phyloP scores from a whole-genome alignment of 2,888 invertebrate species.

The Cephus sareptanus region DNA sequence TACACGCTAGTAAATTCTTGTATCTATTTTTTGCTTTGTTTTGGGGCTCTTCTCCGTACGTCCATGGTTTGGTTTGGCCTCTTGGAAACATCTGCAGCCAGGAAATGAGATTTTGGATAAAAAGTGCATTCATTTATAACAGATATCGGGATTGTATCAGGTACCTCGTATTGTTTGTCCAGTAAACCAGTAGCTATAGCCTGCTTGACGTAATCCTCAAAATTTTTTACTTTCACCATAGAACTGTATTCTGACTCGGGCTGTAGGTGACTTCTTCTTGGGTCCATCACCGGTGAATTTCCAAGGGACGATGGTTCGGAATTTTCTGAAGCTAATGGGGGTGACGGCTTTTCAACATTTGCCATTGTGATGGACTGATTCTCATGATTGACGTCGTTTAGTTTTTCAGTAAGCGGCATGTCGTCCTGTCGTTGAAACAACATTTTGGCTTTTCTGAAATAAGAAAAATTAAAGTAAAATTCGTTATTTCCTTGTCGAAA shows the following conservation, averaged over 20 bases:
- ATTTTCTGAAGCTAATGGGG: no score
- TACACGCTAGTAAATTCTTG: slow-evolving; percentile 67
- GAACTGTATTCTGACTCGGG: slow-evolving; percentile 2
- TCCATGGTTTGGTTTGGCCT: slow-evolving; percentile 62
- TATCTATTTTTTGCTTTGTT: slow-evolving; percentile 67
- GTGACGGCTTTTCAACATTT: no score
- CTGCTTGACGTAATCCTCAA: slow-evolving; percentile 61
- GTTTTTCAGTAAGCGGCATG: no score
- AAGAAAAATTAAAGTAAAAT: no score
- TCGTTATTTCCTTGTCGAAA: not conserved
- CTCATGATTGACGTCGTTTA: no score
- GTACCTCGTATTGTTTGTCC: slow-evolving; percentile 56
- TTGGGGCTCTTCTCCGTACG: slow-evolving; percentile 59
- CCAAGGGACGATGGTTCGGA: no score
- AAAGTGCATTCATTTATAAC: not conserved
- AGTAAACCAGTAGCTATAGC: slow-evolving; percentile 54
- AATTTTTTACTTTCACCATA: slow-evolving; percentile 54
- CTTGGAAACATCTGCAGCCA: slow-evolving; percentile 59
- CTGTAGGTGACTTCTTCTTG: no score
- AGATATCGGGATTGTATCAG: no score
- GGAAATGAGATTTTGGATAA: slow-evolving; percentile 1
- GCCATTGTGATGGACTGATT: no score
- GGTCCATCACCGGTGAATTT: no score
- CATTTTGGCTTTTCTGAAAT: no score
- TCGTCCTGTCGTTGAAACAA: no score